Evolutionary conservation across 2,888 invertebrate species (phyloP).

Genomic region (Halictus ligatus): DNA sequence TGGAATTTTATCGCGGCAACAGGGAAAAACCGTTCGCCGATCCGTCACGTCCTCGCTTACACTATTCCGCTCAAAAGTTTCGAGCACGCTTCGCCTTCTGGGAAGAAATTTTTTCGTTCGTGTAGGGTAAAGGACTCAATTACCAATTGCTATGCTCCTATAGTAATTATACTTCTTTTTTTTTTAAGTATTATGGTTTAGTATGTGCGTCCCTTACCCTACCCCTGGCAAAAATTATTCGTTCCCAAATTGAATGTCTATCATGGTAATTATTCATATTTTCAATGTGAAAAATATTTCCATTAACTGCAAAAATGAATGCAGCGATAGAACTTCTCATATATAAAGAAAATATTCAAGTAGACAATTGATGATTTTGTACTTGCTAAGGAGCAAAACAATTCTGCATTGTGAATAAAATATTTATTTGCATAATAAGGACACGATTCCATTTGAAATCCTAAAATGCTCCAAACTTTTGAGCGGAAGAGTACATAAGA

Average conservation of each 20-base stretch:
- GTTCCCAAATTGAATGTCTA: neutral
- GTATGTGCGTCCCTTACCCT: too few relatives aligned
- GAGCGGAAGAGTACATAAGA: neutral
- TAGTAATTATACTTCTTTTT: too few relatives aligned
- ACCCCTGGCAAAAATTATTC: neutral
- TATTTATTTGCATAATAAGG: neutral
- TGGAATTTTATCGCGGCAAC: neutral
- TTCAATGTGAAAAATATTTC: neutral
- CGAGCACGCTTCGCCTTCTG: neutral
- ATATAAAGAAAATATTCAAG: neutral
- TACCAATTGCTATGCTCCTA: too few relatives aligned
- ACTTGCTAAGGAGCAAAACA: neutral
- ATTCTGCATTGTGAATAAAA: neutral
- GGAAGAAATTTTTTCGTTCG: neutral
- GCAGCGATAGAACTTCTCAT: neutral
- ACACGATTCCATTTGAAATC: neutral
- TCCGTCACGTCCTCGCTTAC: neutral
- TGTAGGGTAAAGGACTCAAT: too few relatives aligned
- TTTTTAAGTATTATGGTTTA: too few relatives aligned
- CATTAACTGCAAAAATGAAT: neutral
- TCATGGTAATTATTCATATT: neutral
- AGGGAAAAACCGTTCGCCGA: neutral
- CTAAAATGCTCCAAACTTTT: neutral
- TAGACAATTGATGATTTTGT: neutral
- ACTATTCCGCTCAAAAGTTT: conserved; percentile 1